Percentiles rank a stretch among this genome's conserved stretches.
These are phyloP conservation scores for Diarsia brunnea DNA, from an alignment of 2,888 invertebrate genomes.

Conservation along the genomic window DNA sequence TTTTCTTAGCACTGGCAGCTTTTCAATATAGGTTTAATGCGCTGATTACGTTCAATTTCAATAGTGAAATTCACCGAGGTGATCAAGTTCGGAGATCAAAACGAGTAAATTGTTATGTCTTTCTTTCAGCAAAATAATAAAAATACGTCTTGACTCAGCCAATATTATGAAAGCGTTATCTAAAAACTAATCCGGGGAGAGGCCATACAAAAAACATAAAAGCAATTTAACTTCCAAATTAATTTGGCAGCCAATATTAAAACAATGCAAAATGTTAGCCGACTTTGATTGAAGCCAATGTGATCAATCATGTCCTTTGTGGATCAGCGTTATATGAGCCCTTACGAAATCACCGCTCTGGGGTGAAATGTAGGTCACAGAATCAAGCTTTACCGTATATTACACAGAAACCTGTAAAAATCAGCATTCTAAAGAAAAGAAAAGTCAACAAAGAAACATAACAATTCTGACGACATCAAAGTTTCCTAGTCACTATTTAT, in stretches of 20 bases:
- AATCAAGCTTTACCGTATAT: neutral
- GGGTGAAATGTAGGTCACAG: conserved; percentile 33
- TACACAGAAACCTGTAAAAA: neutral
- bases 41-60: neutral
- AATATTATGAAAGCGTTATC: neutral
- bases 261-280: conserved; percentile 23
- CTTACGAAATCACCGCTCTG: neutral
- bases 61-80: neutral
- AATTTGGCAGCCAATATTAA: conserved; percentile 25
- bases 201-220: neutral
- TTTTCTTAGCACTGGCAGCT: neutral
- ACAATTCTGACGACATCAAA: neutral
- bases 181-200: neutral
- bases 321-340: conserved; percentile 11
- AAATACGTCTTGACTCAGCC: neutral
- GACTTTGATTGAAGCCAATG: conserved; percentile 17
- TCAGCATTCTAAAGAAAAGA: neutral
- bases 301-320: conserved; percentile 31
- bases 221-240: neutral
- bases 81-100: neutral
- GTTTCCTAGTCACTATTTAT: neutral
- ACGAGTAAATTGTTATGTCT: neutral
- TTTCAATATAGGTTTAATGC: neutral
- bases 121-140: neutral
- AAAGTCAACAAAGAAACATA: neutral